Conservation (phyloP, 2,113 vertebrate species). For the Thamnaconus septentrionalis region DNA sequence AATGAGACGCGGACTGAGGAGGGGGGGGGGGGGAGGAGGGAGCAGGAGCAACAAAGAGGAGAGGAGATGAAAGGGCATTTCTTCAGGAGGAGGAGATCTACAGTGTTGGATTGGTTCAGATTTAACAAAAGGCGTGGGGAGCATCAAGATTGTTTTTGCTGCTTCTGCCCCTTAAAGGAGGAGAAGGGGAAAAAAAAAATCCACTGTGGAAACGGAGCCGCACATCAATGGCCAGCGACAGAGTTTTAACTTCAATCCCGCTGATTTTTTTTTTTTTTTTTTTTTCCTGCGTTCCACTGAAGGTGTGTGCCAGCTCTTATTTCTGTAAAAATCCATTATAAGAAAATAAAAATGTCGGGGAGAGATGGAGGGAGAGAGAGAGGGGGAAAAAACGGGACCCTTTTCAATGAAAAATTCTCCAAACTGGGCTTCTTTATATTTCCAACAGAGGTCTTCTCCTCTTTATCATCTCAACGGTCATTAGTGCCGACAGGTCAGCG, state of each 20-base stretch:
- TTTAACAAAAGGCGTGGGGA: slow-evolving; percentile 56
- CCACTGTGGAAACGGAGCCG: slow-evolving; percentile 40
- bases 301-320: slow-evolving; percentile 33
- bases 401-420: neutral
- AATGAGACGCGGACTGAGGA: slow-evolving; percentile 44
- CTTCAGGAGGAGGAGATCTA: slow-evolving; percentile 58
- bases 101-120: slow-evolving; percentile 54
- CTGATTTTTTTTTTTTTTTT: slow-evolving; percentile 32
- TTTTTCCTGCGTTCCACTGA: slow-evolving; percentile 19
- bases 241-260: slow-evolving; percentile 52
- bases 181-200: slow-evolving; percentile 30
- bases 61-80: slow-evolving; percentile 63
- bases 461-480: slow-evolving; percentile 31
- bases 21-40: slow-evolving; percentile 25
- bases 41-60: slow-evolving; percentile 59
- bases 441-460: neutral
- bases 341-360: no score
- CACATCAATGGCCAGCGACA: slow-evolving; percentile 44
- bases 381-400: neutral
- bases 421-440: neutral
- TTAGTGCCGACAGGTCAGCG: slow-evolving; percentile 19
- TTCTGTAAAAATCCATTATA: slow-evolving; percentile 18
- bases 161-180: slow-evolving; percentile 34
- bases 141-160: slow-evolving; percentile 56
- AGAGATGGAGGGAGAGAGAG: no score